These are phyloP conservation scores for Eremophila alpestris DNA, from an alignment of 2,797 vertebrate species.

Conservation along the genomic window DNA sequence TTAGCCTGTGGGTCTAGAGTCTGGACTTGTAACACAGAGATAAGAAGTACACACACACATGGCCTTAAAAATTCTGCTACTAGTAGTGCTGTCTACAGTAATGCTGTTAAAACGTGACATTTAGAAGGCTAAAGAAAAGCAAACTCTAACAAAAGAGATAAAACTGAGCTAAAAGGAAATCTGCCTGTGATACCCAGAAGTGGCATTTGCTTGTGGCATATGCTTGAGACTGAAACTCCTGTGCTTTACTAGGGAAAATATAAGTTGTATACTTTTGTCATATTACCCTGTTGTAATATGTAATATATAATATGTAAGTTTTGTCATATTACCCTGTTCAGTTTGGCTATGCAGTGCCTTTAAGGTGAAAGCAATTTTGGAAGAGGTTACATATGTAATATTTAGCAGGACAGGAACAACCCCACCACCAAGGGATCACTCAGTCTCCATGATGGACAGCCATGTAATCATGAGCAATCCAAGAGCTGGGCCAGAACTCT, in stretches of 20 bases:
- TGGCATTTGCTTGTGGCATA: background rate
- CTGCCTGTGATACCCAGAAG: background rate
- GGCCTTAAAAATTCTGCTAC: background rate
- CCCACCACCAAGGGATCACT: background rate
- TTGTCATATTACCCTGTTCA: background rate
- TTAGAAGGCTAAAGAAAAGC: background rate
- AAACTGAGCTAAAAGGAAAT: background rate
- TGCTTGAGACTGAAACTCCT: background rate
- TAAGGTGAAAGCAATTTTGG: background rate
- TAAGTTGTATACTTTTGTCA: background rate
- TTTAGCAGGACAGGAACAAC: background rate
- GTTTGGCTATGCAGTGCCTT: background rate
- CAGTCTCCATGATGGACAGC: background rate
- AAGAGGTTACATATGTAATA: background rate
- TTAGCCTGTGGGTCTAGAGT: background rate
- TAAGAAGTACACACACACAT: background rate
- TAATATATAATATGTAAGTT: too few relatives aligned
- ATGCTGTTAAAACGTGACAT: background rate
- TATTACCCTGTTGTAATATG: background rate
- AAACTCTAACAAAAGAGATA: conserved; percentile 1
- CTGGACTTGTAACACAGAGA: background rate
- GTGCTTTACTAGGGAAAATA: background rate
- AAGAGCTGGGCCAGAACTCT: background rate
- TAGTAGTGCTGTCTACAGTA: background rate
- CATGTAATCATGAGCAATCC: background rate